A percentile compares a stretch with the other conserved stretches of the same genome.
These are phyloP conservation scores for Orthonychiurus folsomi DNA, from an alignment of 2,888 invertebrate species.

Conservation along the genomic window DNA sequence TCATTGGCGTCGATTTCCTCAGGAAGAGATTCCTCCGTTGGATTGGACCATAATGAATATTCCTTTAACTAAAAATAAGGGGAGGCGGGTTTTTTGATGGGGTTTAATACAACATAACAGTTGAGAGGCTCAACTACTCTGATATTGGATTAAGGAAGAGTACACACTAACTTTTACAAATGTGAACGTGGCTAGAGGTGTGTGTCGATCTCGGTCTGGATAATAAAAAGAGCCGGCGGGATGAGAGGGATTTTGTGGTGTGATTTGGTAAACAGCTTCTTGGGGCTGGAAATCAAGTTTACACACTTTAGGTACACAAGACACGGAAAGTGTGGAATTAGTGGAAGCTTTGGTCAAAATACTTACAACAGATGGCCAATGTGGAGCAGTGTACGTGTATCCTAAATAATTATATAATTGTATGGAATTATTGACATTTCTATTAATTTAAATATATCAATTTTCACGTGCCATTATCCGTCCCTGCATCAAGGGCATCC, in stretches of 20 bases:
- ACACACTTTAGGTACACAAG: not conserved
- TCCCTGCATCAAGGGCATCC: slow-evolving; percentile 48
- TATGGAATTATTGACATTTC: no score
- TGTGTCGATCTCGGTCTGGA: slow-evolving; percentile 45
- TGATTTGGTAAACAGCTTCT: slow-evolving; percentile 45
- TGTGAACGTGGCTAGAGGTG: slow-evolving; percentile 45
- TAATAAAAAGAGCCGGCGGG: slow-evolving; percentile 49
- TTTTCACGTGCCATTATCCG: slow-evolving; percentile 44
- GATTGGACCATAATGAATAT: slow-evolving; percentile 34
- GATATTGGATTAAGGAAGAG: not conserved
- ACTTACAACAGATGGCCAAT: slow-evolving; percentile 44
- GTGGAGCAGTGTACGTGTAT: slow-evolving; percentile 49
- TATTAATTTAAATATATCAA: not conserved
- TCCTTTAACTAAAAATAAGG: slow-evolving; percentile 38
- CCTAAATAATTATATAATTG: not conserved
- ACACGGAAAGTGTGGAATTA: not conserved
- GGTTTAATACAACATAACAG: not conserved
- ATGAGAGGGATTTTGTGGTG: slow-evolving; percentile 45
- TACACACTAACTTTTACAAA: slow-evolving; percentile 43
- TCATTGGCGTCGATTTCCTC: slow-evolving; percentile 29
- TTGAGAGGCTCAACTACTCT: not conserved
- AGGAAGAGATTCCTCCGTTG: slow-evolving; percentile 1
- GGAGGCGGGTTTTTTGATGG: not conserved
- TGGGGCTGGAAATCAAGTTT: slow-evolving; percentile 41
- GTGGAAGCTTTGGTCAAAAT: not conserved